Conservation (phyloP, 2,888 invertebrate species). For the Neoaliturus tenellus region DNA sequence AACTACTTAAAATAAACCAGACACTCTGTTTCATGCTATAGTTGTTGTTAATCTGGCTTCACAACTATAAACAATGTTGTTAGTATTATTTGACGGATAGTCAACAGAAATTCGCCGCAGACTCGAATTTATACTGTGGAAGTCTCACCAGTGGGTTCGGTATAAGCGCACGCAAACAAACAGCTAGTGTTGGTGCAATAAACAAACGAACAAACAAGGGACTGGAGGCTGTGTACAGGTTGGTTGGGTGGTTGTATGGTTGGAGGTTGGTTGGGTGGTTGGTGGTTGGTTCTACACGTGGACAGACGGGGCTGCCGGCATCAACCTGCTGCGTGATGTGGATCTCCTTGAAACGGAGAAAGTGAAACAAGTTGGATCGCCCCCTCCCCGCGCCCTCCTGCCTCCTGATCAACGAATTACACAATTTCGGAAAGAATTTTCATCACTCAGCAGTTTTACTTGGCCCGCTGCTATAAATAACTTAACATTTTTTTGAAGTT, state of each 20-base stretch:
- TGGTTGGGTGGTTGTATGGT: no score
- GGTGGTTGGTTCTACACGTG: no score
- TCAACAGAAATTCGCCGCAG: neutral
- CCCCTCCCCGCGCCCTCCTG: neutral
- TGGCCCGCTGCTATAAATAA: no score
- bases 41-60: no score
- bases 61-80: no score
- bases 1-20: no score
- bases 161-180: neutral
- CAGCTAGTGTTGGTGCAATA: neutral
- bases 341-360: constrained; percentile 9
- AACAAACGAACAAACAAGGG: constrained; percentile 12
- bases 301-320: neutral
- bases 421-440: constrained; percentile 23
- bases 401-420: constrained; percentile 20
- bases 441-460: neutral
- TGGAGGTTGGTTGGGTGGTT: no score
- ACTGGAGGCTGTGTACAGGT: neutral
- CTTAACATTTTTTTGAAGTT: no score
- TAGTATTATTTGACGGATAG: no score
- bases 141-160: neutral
- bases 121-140: neutral
- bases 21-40: no score
- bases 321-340: neutral
- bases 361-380: neutral